Conservation (phyloP, 37 sponge, comb jelly and placozoan genomes). For the Halichondria panicea region DNA sequence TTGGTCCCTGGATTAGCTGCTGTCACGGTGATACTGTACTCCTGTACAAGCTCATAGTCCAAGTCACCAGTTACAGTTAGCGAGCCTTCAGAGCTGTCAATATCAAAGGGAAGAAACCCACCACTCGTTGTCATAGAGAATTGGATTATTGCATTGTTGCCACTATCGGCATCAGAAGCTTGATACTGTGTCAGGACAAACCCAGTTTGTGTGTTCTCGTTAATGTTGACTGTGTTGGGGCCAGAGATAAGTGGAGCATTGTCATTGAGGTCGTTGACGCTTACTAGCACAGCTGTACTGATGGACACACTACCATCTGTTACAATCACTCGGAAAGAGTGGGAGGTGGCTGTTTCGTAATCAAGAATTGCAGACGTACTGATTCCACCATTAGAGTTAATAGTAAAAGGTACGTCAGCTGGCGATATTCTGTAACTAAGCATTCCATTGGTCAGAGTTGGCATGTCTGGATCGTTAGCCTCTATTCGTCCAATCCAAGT, state of each 20-base stretch:
- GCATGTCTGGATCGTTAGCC: slow-evolving; percentile 61
- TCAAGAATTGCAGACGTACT: slow-evolving; percentile 23
- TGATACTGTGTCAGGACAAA: slow-evolving; percentile 22
- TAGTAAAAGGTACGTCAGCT: slow-evolving; percentile 1
- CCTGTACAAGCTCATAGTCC: slow-evolving; percentile 32
- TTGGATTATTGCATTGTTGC: slow-evolving; percentile 55
- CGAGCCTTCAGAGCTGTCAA: too few species aligned
- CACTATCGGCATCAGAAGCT: slow-evolving; percentile 65
- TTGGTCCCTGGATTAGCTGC: slow-evolving; percentile 43
- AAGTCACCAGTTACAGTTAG: slow-evolving; percentile 13
- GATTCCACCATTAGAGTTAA: slow-evolving; percentile 31
- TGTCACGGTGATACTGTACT: slow-evolving; percentile 24
- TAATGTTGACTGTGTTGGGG: background rate
- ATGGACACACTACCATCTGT: slow-evolving; percentile 30
- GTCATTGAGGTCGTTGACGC: slow-evolving; percentile 65
- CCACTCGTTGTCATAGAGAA: slow-evolving; percentile 12
- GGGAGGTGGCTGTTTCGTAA: background rate
- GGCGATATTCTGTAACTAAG: slow-evolving; percentile 28
- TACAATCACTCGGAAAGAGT: slow-evolving; percentile 23
- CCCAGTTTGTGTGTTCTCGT: slow-evolving; percentile 20
- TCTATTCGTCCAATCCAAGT: slow-evolving; percentile 19
- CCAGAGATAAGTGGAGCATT: slow-evolving; percentile 48
- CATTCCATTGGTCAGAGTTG: slow-evolving; percentile 44
- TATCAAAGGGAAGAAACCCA: background rate
- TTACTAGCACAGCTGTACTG: slow-evolving; percentile 19